Percentiles rank a stretch among this genome's conserved stretches.
These are phyloP conservation scores for Spisula solida DNA, from an alignment of 2,888 invertebrate species.

Conservation along the genomic window DNA sequence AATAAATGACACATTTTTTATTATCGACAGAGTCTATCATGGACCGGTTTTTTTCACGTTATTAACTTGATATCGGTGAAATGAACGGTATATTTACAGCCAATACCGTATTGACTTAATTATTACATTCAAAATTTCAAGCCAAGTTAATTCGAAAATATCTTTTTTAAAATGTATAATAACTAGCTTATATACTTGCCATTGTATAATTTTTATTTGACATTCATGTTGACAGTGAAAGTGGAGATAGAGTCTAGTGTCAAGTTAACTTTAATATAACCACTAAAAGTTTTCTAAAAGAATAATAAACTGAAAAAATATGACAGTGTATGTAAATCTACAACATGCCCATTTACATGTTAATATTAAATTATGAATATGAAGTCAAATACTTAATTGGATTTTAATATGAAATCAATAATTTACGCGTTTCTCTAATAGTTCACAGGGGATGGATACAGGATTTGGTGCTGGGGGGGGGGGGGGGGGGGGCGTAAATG, in stretches of 20 bases:
- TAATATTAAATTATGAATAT: neutral
- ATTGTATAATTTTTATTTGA: neutral
- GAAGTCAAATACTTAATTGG: neutral
- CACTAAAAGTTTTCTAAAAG: neutral
- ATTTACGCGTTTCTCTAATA: neutral
- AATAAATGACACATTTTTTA: neutral
- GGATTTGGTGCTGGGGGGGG: too few relatives aligned
- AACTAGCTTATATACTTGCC: neutral
- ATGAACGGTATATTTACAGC: neutral
- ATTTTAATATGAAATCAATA: slow-evolving; percentile 16
- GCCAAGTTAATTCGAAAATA: neutral
- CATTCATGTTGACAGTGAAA: slow-evolving; percentile 10
- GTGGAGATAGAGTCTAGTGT: neutral
- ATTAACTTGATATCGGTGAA: neutral
- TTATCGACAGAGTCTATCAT: neutral
- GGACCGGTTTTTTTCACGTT: neutral
- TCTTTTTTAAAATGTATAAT: neutral
- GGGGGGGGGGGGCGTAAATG: too few relatives aligned
- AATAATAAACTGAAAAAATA: neutral
- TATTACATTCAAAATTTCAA: neutral
- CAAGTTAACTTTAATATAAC: neutral
- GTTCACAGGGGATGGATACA: too few relatives aligned
- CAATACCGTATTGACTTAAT: neutral
- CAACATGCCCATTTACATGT: neutral
- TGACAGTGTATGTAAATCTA: too few relatives aligned